A percentile compares a stretch with the other conserved stretches of the same genome.
These are phyloP conservation scores for Spialia ferax DNA, from an alignment of 2,888 invertebrate genomes.

Conservation along the genomic window DNA sequence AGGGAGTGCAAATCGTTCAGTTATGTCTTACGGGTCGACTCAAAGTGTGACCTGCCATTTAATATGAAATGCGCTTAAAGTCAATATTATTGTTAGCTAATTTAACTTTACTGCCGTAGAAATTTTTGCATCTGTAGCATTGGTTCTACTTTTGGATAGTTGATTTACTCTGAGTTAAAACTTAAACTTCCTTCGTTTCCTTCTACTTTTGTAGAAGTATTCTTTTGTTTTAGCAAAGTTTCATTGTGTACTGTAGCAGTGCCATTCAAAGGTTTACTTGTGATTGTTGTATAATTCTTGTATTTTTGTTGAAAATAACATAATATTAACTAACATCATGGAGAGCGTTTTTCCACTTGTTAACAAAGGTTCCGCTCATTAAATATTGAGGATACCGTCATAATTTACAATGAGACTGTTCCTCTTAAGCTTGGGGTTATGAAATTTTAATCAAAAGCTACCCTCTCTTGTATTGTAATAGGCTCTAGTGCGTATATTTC, in stretches of 20 bases:
- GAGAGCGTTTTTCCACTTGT: constrained; percentile 53
- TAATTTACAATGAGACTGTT: constrained; percentile 73
- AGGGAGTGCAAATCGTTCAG: constrained; percentile 68
- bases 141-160: too few relatives aligned
- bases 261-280: constrained; percentile 17
- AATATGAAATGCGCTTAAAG: background rate
- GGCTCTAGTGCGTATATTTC: constrained; percentile 60
- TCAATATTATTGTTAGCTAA: background rate
- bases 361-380: constrained; percentile 67
- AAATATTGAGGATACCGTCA: constrained; percentile 71
- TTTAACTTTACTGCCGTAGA: background rate
- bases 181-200: too few relatives aligned
- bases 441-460: constrained; percentile 84
- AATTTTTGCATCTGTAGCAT: background rate
- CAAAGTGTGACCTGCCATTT: constrained; percentile 31
- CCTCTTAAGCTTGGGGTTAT: constrained; percentile 72
- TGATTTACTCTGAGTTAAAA: too few relatives aligned
- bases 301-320: constrained; percentile 27
- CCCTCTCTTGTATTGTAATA: constrained; percentile 73
- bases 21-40: constrained; percentile 41
- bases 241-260: background rate
- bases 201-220: background rate
- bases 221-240: background rate
- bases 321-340: constrained; percentile 42
- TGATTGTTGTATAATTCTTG: constrained; percentile 14